Conservation (phyloP, 2,113 vertebrate species). For the Neogale vison region DNA sequence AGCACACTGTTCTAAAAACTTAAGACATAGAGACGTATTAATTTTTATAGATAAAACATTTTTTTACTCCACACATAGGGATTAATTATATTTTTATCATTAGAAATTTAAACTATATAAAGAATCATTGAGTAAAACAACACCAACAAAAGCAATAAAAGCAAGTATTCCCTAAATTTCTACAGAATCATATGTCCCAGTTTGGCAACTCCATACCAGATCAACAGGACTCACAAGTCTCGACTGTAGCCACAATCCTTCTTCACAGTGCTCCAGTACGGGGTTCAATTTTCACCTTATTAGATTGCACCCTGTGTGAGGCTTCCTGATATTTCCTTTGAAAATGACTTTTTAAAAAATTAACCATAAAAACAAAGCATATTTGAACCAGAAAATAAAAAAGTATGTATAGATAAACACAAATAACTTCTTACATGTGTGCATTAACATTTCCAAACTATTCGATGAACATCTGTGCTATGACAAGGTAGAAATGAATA, state of each 20-base stretch:
- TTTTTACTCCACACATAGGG: not conserved
- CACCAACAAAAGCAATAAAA: not conserved
- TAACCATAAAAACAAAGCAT: not conserved
- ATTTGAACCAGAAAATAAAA: not conserved
- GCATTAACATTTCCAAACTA: not conserved
- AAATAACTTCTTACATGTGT: not conserved
- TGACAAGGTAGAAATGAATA: not conserved
- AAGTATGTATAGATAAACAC: not conserved
- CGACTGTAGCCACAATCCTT: no score
- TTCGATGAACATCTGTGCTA: not conserved
- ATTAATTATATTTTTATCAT: not conserved
- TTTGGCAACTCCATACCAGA: not conserved
- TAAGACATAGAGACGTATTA: not conserved
- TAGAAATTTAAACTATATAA: not conserved
- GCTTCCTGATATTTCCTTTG: not conserved
- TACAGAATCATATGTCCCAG: not conserved
- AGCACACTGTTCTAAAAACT: not conserved
- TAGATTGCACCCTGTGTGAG: not conserved
- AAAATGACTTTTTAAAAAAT: not conserved
- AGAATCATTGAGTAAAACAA: not conserved
- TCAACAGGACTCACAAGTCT: not conserved
- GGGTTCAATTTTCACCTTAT: not conserved
- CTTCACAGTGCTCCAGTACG: not conserved
- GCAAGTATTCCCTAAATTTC: not conserved
- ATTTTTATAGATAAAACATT: not conserved